A percentile compares a stretch with the other conserved stretches of the same genome.
Evolutionary conservation across 2,888 invertebrate species (phyloP).

Genomic region (Ashinkailepas kermadecensis): DNA sequence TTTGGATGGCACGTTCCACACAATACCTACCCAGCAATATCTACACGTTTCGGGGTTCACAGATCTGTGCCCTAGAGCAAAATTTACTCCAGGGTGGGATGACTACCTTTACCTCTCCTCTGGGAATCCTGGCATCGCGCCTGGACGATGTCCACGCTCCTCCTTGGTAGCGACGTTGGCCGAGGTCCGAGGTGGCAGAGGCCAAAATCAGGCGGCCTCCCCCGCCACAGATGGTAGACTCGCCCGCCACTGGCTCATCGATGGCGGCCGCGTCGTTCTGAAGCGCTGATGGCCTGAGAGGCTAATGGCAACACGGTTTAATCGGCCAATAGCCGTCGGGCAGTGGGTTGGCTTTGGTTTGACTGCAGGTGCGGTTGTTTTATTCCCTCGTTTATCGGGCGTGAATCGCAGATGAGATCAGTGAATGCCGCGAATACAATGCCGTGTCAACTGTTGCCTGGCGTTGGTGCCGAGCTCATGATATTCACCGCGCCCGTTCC

Average conservation of each 20-base stretch:
- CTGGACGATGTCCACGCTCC: too few relatives aligned
- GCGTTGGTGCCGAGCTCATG: background rate
- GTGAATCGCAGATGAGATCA: background rate
- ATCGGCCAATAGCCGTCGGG: background rate
- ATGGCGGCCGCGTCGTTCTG: background rate
- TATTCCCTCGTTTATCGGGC: background rate
- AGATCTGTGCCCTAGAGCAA: too few relatives aligned
- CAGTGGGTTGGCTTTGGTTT: background rate
- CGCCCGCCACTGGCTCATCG: background rate
- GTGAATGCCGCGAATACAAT: background rate
- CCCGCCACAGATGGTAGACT: background rate
- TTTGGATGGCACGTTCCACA: too few relatives aligned
- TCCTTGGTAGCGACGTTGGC: background rate
- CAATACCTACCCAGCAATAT: too few relatives aligned
- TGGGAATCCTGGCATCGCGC: too few relatives aligned
- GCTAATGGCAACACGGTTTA: constrained; percentile 7
- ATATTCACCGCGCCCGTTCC: too few relatives aligned
- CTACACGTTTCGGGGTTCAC: too few relatives aligned
- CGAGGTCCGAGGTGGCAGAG: background rate
- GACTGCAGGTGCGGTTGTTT: background rate
- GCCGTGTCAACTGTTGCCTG: background rate
- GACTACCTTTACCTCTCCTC: too few relatives aligned
- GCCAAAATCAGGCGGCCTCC: background rate
- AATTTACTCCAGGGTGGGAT: too few relatives aligned
- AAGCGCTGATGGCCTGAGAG: background rate